Conservation (phyloP, 2,888 invertebrate genomes). For the Erpobdella octoculata region DNA sequence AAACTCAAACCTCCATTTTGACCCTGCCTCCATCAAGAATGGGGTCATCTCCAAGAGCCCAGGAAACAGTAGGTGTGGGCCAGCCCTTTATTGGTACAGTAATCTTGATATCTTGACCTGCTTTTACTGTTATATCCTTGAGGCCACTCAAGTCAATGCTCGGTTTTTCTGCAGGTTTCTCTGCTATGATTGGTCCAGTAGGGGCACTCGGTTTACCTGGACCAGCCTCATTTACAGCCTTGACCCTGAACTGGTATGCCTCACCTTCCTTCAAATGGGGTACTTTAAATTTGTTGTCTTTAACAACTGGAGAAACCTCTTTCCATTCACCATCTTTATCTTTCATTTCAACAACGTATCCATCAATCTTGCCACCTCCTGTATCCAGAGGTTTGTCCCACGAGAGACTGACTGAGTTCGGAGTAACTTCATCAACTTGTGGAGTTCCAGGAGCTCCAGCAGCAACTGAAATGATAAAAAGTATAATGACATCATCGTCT, state of each 20-base stretch:
- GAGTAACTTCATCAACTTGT: slow-evolving; percentile 83
- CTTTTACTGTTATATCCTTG: slow-evolving; percentile 88
- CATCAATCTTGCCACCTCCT: slow-evolving; percentile 88
- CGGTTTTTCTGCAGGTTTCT: slow-evolving; percentile 84
- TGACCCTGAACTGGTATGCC: slow-evolving; percentile 93
- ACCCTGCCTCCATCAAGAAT: slow-evolving; percentile 30
- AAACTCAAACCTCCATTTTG: slow-evolving; percentile 26
- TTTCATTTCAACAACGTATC: slow-evolving; percentile 96
- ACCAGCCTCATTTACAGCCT: slow-evolving; percentile 91
- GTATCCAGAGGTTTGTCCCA: slow-evolving; percentile 90
- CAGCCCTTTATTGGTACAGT: slow-evolving; percentile 87
- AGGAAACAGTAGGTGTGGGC: slow-evolving; percentile 85
- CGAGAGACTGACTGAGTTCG: slow-evolving; percentile 89
- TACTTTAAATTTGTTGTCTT: slow-evolving; percentile 74
- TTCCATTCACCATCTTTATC: slow-evolving; percentile 74
- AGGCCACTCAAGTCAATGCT: slow-evolving; percentile 66
- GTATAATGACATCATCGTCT: not conserved
- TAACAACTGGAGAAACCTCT: slow-evolving; percentile 62
- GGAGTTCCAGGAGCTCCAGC: slow-evolving; percentile 87
- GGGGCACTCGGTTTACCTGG: slow-evolving; percentile 76
- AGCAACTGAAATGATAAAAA: slow-evolving; percentile 59
- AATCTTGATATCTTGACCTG: slow-evolving; percentile 95
- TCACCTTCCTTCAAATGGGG: slow-evolving; percentile 90
- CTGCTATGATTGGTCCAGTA: slow-evolving; percentile 78
- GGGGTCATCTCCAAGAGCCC: slow-evolving; percentile 57